Evolutionary conservation across 2,888 invertebrate genomes (phyloP).

Genomic region (Cistogaster globosa): DNA sequence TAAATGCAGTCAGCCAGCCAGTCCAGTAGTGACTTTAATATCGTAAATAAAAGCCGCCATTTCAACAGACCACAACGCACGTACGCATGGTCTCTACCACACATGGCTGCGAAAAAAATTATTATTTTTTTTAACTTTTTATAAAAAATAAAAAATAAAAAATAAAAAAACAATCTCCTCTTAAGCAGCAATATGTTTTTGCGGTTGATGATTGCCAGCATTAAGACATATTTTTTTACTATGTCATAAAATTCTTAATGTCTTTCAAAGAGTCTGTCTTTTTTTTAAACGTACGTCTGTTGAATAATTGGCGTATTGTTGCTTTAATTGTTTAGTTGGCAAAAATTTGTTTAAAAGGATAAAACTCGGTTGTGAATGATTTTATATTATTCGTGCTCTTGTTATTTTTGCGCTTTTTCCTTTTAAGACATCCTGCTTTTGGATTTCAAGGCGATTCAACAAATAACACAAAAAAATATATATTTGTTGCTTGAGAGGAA

Average conservation of each 20-base stretch:
- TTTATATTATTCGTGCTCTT: no score
- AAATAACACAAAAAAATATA: no score
- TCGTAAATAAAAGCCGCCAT: conserved; percentile 12
- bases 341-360: conserved; percentile 39
- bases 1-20: conserved; percentile 16
- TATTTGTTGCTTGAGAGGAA: no score
- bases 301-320: conserved; percentile 11
- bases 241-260: conserved; percentile 16
- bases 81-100: conserved; percentile 18
- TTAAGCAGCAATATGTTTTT: conserved; percentile 18
- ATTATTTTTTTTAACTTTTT: conserved; percentile 10
- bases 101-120: conserved; percentile 23
- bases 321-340: conserved; percentile 18
- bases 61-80: conserved; percentile 51
- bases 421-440: no score
- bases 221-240: background rate
- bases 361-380: background rate
- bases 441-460: no score
- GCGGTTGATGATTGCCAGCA: conserved; percentile 11
- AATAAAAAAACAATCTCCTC: conserved; percentile 1
- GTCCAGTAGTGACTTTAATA: conserved; percentile 22
- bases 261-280: conserved; percentile 5
- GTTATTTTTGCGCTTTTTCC: no score
- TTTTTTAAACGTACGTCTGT: conserved; percentile 6
- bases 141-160: background rate